Conservation (phyloP, 2,888 invertebrate species). For the Eledona agricola region DNA sequence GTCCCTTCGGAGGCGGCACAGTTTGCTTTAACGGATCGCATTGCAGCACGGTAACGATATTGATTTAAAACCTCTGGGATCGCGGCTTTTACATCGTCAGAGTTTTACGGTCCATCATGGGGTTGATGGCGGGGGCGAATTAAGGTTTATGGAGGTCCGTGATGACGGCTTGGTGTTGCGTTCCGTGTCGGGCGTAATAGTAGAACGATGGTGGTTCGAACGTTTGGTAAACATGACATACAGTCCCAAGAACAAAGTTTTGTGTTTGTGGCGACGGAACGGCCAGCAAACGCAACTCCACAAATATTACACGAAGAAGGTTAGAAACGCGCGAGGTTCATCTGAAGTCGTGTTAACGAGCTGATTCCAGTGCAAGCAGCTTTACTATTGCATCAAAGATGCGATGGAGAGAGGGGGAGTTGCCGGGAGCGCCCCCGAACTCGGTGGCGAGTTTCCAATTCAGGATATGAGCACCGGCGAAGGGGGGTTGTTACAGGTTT, state of each 20-base stretch:
- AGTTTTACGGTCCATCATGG: constrained; percentile 98
- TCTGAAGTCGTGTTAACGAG: constrained; percentile 4
- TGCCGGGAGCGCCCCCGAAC: constrained; percentile 72
- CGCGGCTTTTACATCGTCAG: constrained; percentile 93
- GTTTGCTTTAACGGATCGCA: no score
- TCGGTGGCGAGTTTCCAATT: constrained; percentile 97
- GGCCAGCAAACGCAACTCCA: constrained; percentile 95
- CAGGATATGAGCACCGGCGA: constrained; percentile 97
- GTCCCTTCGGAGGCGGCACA: no score
- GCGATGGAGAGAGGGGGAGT: constrained; percentile 95
- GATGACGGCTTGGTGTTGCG: constrained; percentile 93
- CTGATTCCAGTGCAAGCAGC: constrained; percentile 87
- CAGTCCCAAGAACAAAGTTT: constrained; percentile 96
- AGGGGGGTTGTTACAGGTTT: constrained; percentile 96
- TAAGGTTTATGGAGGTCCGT: constrained; percentile 92
- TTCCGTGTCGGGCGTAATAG: constrained; percentile 84
- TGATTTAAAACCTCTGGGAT: constrained; percentile 94
- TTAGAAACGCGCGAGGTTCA: constrained; percentile 56
- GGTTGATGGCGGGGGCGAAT: constrained; percentile 88
- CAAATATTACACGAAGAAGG: constrained; percentile 99
- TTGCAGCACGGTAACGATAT: constrained; percentile 96
- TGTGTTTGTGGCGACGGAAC: constrained; percentile 96
- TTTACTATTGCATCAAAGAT: constrained; percentile 98
- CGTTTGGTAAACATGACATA: constrained; percentile 99
- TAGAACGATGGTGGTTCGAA: constrained; percentile 99